phyloP scores from a whole-genome alignment of 2,888 invertebrate genomes.

The Volucella inflata region DNA sequence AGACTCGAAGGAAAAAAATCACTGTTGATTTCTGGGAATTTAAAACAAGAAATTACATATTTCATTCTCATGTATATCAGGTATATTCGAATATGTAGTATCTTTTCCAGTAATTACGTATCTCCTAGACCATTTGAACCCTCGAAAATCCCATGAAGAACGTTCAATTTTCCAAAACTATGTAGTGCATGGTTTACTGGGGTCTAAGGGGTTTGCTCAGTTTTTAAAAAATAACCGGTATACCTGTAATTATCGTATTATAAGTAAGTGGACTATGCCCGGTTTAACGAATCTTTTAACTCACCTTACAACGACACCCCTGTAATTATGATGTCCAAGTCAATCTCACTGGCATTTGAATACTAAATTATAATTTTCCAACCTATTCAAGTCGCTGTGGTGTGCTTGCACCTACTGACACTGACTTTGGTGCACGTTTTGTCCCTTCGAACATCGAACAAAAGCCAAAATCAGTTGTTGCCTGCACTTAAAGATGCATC shows the following conservation, averaged over 20 bases:
- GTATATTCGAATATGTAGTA: too few species aligned
- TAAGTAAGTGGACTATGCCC: slow-evolving; percentile 50
- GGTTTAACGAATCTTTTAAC: slow-evolving; percentile 11
- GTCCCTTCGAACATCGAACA: slow-evolving; percentile 41
- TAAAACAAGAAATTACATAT: slow-evolving; percentile 40
- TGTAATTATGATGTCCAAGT: slow-evolving; percentile 74
- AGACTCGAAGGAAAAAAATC: neutral
- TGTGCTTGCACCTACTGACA: neutral
- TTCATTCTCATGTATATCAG: slow-evolving; percentile 25
- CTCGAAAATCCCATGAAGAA: slow-evolving; percentile 5
- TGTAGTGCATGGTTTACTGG: slow-evolving; percentile 44
- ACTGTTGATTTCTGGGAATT: neutral
- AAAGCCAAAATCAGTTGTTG: slow-evolving; percentile 54
- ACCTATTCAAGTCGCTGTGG: slow-evolving; percentile 62
- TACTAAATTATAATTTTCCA: slow-evolving; percentile 74
- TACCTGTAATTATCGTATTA: slow-evolving; percentile 71
- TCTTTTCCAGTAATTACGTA: slow-evolving; percentile 47
- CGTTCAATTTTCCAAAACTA: neutral
- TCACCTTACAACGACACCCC: slow-evolving; percentile 62
- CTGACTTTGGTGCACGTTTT: slow-evolving; percentile 60
- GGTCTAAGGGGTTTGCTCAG: slow-evolving; percentile 23
- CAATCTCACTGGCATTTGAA: slow-evolving; percentile 73
- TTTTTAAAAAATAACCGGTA: slow-evolving; percentile 17
- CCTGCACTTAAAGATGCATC: slow-evolving; percentile 62
- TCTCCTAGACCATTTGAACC: neutral